Conservation (phyloP, 2,888 invertebrate genomes). For the Apantesis nais region DNA sequence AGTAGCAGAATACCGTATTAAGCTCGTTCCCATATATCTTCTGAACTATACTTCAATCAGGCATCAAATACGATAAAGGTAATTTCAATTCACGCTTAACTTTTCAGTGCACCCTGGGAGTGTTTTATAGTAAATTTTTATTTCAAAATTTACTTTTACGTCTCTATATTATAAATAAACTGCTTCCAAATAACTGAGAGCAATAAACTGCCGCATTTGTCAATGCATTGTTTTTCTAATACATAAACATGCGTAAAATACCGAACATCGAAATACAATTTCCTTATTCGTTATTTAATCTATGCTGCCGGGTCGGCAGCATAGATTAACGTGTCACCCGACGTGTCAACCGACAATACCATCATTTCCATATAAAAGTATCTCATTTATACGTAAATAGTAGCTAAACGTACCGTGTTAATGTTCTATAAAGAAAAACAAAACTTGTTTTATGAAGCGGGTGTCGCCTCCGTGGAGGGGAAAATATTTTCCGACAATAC, state of each 20-base stretch:
- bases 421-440: conserved; percentile 41
- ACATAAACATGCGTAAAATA: conserved; percentile 18
- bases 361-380: conserved; percentile 36
- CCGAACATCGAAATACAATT: conserved; percentile 24
- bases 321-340: too few relatives aligned
- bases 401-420: conserved; percentile 38
- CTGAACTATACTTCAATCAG: not conserved
- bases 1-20: too few relatives aligned
- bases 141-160: not conserved
- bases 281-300: conserved; percentile 33
- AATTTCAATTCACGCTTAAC: not conserved
- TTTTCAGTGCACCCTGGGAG: not conserved
- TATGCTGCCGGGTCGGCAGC: conserved; percentile 16
- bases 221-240: not conserved
- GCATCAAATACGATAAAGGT: not conserved
- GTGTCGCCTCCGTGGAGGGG: conserved; percentile 42
- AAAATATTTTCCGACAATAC: conserved; percentile 59
- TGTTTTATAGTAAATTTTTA: not conserved
- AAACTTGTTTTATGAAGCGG: conserved; percentile 47
- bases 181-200: not conserved
- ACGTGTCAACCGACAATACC: conserved; percentile 18
- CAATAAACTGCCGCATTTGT: not conserved
- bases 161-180: not conserved
- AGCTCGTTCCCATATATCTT: not conserved
- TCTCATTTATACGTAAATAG: conserved; percentile 34